Percentiles rank a stretch among this genome's conserved stretches.
These are phyloP conservation scores for Paramuricea clavata DNA, from an alignment of 92 coral and sea anemone species.

Conservation along the genomic window DNA sequence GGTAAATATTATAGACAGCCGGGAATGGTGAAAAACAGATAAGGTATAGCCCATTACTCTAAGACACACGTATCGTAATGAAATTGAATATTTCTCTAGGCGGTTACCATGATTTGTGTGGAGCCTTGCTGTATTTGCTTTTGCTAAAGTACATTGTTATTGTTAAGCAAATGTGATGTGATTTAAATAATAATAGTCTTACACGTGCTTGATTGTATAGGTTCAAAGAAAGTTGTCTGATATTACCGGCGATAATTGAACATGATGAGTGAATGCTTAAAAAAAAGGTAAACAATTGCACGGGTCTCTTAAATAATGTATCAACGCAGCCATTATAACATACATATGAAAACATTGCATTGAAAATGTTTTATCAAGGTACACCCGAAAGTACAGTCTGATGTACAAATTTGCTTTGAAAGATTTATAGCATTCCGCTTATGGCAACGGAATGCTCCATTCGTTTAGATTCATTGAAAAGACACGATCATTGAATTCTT, in stretches of 20 bases:
- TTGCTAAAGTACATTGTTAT: neutral
- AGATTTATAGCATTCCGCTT: no score
- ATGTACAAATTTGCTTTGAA: no score
- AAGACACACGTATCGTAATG: neutral
- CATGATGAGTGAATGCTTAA: conserved; percentile 8
- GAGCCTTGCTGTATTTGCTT: neutral
- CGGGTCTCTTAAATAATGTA: neutral
- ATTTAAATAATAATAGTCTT: conserved; percentile 20
- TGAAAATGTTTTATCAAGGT: no score
- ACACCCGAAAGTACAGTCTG: no score
- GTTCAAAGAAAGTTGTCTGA: conserved; percentile 22
- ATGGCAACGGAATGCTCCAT: no score
- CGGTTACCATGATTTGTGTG: neutral
- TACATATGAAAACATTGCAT: neutral
- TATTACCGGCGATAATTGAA: conserved; percentile 14
- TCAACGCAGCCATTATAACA: neutral
- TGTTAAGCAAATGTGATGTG: neutral
- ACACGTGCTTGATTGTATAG: conserved; percentile 34
- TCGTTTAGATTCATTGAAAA: no score
- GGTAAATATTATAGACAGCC: neutral
- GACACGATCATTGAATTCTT: no score
- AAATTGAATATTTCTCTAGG: neutral
- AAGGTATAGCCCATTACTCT: neutral
- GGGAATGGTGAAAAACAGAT: neutral
- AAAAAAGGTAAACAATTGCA: neutral